phyloP scores from a whole-genome alignment of 2,888 invertebrate species.

The Furcula furcula region DNA sequence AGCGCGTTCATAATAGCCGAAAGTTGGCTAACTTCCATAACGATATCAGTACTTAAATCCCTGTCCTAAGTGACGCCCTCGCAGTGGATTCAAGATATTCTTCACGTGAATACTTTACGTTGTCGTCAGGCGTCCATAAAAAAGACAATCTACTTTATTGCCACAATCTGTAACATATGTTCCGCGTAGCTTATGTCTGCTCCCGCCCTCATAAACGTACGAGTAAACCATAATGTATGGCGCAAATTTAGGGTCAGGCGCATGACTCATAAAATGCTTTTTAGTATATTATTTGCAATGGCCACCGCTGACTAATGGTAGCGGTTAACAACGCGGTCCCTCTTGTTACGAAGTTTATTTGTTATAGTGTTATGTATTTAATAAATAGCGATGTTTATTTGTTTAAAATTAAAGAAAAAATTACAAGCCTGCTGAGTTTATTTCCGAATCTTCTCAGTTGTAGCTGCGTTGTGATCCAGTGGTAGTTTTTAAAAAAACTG shows the following conservation, averaged over 20 bases:
- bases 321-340: background rate
- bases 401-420: no score
- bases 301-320: slow-evolving; percentile 40
- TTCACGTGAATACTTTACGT: slow-evolving; percentile 68
- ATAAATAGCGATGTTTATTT: background rate
- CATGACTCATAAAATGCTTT: slow-evolving; percentile 65
- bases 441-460: no score
- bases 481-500: no score
- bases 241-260: slow-evolving; percentile 77
- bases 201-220: slow-evolving; percentile 77
- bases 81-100: slow-evolving; percentile 28
- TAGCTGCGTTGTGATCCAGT: no score
- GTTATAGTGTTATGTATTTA: background rate
- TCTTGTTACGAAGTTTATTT: background rate
- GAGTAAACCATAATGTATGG: slow-evolving; percentile 80
- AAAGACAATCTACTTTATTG: slow-evolving; percentile 82
- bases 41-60: slow-evolving; percentile 35
- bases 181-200: slow-evolving; percentile 68
- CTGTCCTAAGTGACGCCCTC: slow-evolving; percentile 36
- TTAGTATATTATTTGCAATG: slow-evolving; percentile 60
- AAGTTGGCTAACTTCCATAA: slow-evolving; percentile 10
- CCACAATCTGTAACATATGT: slow-evolving; percentile 79
- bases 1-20: background rate
- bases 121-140: slow-evolving; percentile 75
- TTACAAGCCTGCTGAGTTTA: no score